These are phyloP conservation scores for Leontopithecus rosalia DNA, from an alignment of 2,797 vertebrate genomes.

Conservation along the genomic window DNA sequence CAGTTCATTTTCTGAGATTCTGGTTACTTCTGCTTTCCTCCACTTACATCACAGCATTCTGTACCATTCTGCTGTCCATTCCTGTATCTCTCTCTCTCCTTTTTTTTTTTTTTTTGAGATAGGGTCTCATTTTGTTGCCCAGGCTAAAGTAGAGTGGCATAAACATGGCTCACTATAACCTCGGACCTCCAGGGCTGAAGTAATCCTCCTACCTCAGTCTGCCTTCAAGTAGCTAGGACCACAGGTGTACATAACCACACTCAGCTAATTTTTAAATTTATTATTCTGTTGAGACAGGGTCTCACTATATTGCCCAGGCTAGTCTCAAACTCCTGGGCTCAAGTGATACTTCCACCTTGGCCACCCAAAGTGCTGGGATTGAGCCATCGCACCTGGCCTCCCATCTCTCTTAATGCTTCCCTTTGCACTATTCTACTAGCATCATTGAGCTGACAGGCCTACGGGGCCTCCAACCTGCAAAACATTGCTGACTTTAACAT, in stretches of 20 bases:
- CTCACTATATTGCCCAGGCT: background rate
- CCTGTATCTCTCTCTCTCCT: background rate
- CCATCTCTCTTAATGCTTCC: background rate
- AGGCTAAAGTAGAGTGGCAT: background rate
- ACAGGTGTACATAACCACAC: background rate
- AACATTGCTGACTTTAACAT: background rate
- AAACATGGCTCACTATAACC: background rate
- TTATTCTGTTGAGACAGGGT: background rate
- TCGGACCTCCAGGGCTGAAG: background rate
- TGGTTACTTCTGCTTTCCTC: background rate
- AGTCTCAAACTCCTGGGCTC: background rate
- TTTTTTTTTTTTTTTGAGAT: background rate
- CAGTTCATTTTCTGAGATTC: background rate
- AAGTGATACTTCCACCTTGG: background rate
- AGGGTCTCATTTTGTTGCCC: background rate
- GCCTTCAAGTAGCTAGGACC: background rate
- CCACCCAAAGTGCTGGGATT: background rate
- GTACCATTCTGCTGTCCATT: background rate
- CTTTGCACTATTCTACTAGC: background rate
- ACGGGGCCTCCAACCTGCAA: background rate
- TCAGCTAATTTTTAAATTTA: background rate
- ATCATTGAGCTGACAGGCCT: background rate
- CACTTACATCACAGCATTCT: background rate
- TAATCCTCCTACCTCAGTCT: background rate
- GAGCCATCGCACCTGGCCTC: background rate